Percentiles rank a stretch among this genome's conserved stretches.
Conservation (phyloP, 2,888 invertebrate species). For the Amphimallon solstitiale region DNA sequence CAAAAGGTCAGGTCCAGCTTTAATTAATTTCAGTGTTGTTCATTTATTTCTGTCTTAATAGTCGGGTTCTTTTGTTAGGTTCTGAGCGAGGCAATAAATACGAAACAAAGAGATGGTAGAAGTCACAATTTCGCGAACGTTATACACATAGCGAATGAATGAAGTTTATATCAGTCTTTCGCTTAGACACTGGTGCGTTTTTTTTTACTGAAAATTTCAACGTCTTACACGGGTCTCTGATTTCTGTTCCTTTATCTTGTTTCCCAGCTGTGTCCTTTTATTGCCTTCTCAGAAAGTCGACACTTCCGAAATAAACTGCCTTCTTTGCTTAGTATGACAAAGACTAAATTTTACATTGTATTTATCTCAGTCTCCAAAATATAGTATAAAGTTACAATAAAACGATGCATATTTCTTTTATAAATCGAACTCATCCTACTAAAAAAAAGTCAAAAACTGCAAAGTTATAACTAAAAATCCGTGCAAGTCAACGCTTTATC, state of each 20-base stretch:
- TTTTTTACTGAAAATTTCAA: slow-evolving; percentile 17
- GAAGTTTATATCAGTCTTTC: slow-evolving; percentile 13
- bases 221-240: slow-evolving; percentile 16
- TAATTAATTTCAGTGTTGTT: slow-evolving; percentile 43
- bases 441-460: no score
- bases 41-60: slow-evolving; percentile 44
- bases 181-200: slow-evolving; percentile 2
- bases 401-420: no score
- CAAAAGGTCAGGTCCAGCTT: slow-evolving; percentile 38
- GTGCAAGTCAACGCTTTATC: no score
- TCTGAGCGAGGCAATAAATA: slow-evolving; percentile 33
- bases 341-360: no score
- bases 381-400: no score
- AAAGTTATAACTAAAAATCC: no score
- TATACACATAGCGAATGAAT: neutral
- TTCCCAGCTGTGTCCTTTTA: slow-evolving; percentile 9
- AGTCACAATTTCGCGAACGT: slow-evolving; percentile 11
- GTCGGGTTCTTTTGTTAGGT: slow-evolving; percentile 37
- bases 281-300: neutral
- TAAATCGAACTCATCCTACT: no score
- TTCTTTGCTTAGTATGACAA: no score
- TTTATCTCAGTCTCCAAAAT: no score
- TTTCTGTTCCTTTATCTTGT: slow-evolving; percentile 10
- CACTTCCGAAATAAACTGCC: neutral
- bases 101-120: slow-evolving; percentile 33